Evolutionary conservation across 2,797 vertebrate genomes (phyloP).

Genomic region (Alosa sapidissima): DNA sequence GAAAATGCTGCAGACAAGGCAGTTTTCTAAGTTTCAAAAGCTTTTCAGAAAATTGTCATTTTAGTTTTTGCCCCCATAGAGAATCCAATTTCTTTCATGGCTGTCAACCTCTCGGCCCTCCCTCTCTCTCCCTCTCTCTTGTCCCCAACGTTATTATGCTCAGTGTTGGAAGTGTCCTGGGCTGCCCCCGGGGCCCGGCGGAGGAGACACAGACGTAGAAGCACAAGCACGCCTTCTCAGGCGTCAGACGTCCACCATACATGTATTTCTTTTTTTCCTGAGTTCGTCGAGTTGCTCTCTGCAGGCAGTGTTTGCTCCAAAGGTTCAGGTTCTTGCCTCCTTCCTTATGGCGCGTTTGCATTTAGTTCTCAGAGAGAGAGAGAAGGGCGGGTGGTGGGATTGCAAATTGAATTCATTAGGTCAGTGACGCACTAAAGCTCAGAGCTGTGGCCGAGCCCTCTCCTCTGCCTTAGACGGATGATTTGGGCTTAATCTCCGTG

Average conservation of each 20-base stretch:
- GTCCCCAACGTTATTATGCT: background rate
- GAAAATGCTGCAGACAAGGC: background rate
- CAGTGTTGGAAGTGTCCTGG: background rate
- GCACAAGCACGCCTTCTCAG: background rate
- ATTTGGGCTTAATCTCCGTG: slow-evolving; percentile 52
- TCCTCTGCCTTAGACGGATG: slow-evolving; percentile 54
- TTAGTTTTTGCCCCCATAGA: background rate
- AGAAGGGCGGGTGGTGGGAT: background rate
- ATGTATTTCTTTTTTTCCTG: background rate
- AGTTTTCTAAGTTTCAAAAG: background rate
- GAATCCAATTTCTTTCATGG: background rate
- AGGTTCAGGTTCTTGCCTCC: background rate
- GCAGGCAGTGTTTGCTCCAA: background rate
- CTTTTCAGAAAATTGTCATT: background rate
- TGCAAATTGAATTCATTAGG: slow-evolving; percentile 32
- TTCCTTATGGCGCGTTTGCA: background rate
- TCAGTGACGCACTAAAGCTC: slow-evolving; percentile 38
- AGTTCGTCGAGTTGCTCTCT: background rate
- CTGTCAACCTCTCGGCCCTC: background rate
- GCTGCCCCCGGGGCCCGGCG: background rate
- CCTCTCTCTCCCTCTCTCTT: background rate
- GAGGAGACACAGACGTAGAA: background rate
- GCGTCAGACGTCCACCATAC: background rate
- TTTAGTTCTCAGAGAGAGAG: background rate
- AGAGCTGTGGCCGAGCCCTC: slow-evolving; percentile 31